Base-by-base conservation (phyloP, 2,888 invertebrate genomes). In the Metalampra italica region DNA sequence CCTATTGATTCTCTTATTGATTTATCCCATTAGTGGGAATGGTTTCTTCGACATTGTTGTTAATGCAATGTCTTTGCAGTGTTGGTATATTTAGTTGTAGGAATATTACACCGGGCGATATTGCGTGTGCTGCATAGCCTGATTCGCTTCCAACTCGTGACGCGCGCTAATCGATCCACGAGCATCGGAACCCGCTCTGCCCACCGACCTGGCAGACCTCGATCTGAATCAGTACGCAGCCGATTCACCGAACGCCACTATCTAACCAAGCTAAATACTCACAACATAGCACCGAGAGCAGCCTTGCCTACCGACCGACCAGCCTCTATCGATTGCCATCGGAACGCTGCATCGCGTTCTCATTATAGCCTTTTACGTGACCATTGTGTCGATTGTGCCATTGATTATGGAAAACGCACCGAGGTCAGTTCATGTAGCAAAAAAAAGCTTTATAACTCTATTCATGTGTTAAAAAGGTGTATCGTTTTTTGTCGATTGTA, bases 151-250 rank as follows among this genome's bases (percentile, higher is more conserved):
- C 67, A 69, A 67, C 73, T 78, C 74, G 73, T 75, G 71, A 71
- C 63, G 68, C 55, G 60, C 66, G 65, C 64, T 76, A 72, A 77
- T 82, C 75, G 75, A 79, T 75, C 68, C 70, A 64, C 68, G 63
- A 73, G 71, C 66, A 69, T 73, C 69, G 66, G 68, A 71, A 68
- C 73, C 66, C 60, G 67, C 66, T 66, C 64, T 70, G 68, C 66
- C 66, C 64, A 66, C 62, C 78, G 78, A 78, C 77, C 77, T 71
- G 72, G 67, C 64, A 80, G 71, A 76, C 82, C 81, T 81, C 82
- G 78, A 83, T 83, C 77, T 76, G 73, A 83, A 83, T 83, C 82
- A 78, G 80, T 69, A 78, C 80, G 78, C 71, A 72, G 73, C 72
- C 68, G 71, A 75, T 75, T 73, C 77, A 71, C 60, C 66, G 71